Evolutionary conservation across 2,113 vertebrate genomes (phyloP).

Genomic region (Mesoclemmys tuberculata): DNA sequence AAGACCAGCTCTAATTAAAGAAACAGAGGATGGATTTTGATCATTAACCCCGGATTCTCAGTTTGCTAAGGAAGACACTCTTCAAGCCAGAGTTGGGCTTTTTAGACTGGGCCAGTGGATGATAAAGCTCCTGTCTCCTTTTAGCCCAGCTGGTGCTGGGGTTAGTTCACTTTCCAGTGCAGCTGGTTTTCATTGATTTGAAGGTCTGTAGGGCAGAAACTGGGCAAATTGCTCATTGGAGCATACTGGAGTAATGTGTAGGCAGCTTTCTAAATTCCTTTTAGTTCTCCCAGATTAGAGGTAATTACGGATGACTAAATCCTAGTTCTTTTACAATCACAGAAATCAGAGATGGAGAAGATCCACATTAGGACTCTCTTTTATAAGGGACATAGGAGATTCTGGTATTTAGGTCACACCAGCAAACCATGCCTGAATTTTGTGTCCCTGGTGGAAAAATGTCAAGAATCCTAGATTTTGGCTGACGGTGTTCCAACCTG

Average conservation of each 20-base stretch:
- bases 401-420: not conserved
- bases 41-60: not conserved
- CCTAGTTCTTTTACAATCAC: not conserved
- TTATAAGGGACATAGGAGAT: not conserved
- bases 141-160: not conserved
- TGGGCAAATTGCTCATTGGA: not conserved
- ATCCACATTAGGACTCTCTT: not conserved
- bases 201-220: not conserved
- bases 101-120: not conserved
- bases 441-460: not conserved
- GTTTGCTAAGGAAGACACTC: no score
- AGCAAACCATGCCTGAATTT: not conserved
- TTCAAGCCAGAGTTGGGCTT: not conserved
- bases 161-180: not conserved
- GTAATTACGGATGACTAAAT: not conserved
- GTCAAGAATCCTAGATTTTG: not conserved
- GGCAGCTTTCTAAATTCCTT: not conserved
- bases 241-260: not conserved
- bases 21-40: not conserved
- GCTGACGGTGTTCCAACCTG: not conserved
- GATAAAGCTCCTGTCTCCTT: not conserved
- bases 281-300: not conserved
- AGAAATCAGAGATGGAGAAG: not conserved
- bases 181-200: not conserved
- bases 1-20: not conserved